Evolutionary conservation across 2,797 vertebrate genomes (phyloP).

Genomic region (Dryobates pubescens): DNA sequence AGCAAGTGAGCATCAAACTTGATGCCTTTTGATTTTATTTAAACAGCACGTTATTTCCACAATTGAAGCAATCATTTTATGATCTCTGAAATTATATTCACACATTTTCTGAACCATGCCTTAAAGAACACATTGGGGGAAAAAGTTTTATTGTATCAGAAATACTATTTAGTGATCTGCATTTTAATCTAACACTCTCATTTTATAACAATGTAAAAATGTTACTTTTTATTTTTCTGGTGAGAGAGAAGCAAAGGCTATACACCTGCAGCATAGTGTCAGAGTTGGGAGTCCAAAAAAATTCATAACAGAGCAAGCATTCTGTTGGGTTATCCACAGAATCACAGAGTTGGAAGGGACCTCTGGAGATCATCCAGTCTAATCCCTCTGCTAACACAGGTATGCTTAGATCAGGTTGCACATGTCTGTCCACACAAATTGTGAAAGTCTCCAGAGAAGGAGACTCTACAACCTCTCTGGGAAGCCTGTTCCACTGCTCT

Average conservation of each 20-base stretch:
- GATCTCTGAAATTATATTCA: neutral
- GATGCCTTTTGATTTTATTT: neutral
- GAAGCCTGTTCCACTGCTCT: no score
- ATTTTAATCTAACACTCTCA: neutral
- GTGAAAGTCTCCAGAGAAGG: no score
- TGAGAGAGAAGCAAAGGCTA: neutral
- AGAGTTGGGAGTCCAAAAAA: neutral
- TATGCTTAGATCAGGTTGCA: no score
- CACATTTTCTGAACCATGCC: neutral
- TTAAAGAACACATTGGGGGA: neutral
- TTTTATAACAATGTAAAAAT: neutral
- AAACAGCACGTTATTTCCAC: neutral
- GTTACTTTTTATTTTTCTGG: neutral
- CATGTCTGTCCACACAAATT: no score
- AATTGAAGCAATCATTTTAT: neutral
- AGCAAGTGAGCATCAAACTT: neutral
- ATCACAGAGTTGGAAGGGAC: no score
- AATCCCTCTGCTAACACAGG: no score
- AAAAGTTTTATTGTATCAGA: neutral
- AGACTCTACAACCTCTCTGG: no score
- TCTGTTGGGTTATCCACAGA: neutral
- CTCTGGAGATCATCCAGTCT: no score
- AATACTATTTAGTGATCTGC: neutral
- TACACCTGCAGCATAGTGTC: neutral
- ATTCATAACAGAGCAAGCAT: neutral